A percentile compares a stretch with the other conserved stretches of the same genome.
These are phyloP conservation scores for Gorilla gorilla DNA, from an alignment of 2,113 vertebrate genomes.

Conservation along the genomic window DNA sequence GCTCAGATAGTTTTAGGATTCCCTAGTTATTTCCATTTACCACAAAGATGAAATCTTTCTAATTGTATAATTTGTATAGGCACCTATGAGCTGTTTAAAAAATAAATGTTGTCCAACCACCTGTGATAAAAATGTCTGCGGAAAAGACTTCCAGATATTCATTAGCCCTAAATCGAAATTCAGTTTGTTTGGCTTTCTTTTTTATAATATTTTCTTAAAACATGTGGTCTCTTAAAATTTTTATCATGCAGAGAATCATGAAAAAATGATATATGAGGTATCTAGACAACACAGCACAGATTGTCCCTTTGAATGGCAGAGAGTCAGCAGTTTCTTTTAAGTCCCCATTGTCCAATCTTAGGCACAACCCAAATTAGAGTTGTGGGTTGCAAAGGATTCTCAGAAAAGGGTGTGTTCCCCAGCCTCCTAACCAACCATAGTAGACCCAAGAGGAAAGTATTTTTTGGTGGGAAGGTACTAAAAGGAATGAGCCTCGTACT, in stretches of 20 bases:
- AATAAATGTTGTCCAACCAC: not conserved
- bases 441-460: not conserved
- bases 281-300: not conserved
- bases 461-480: not conserved
- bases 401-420: not conserved
- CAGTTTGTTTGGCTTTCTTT: not conserved
- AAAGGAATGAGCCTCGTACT: not conserved
- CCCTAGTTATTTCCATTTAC: not conserved
- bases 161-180: not conserved
- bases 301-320: not conserved
- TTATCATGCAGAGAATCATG: not conserved
- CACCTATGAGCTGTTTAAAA: not conserved
- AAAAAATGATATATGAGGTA: not conserved
- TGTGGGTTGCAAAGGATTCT: not conserved
- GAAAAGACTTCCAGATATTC: not conserved
- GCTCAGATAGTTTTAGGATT: not conserved
- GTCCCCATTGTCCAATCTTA: not conserved
- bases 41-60: not conserved
- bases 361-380: not conserved
- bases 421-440: not conserved
- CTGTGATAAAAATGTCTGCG: not conserved
- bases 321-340: not conserved
- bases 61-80: not conserved
- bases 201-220: not conserved
- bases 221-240: not conserved